These are phyloP conservation scores for Leistus spinibarbis DNA, from an alignment of 2,888 invertebrate species.

Conservation along the genomic window DNA sequence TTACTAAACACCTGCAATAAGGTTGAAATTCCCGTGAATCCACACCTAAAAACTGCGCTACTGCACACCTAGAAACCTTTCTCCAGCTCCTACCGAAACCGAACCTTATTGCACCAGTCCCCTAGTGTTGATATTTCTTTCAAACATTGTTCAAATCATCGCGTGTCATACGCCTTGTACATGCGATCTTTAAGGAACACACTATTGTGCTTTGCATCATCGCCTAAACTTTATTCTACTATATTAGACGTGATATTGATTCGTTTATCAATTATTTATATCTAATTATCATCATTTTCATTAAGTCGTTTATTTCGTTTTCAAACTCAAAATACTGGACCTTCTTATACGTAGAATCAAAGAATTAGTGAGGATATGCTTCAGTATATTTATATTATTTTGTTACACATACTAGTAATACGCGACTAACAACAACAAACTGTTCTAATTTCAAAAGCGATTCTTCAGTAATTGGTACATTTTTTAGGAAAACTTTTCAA, in stretches of 20 bases:
- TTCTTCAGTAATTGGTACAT: no score
- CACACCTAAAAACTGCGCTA: background rate
- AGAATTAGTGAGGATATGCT: no score
- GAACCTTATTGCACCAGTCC: background rate
- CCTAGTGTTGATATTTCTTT: background rate
- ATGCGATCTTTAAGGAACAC: conserved; percentile 43
- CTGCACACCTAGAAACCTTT: background rate
- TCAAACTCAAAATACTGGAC: no score
- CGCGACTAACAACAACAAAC: no score
- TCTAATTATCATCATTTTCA: conserved; percentile 43
- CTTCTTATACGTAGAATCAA: no score
- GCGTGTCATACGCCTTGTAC: conserved; percentile 42
- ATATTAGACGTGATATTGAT: conserved; percentile 37
- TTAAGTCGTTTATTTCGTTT: conserved; percentile 17
- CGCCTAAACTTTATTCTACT: conserved; percentile 12
- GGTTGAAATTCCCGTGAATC: conserved; percentile 7
- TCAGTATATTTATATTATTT: no score
- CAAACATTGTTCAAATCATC: conserved; percentile 17
- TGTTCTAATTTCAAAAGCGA: no score
- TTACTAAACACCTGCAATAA: conserved; percentile 6
- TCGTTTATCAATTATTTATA: conserved; percentile 40
- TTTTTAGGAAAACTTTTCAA: no score
- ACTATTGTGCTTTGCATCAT: conserved; percentile 10
- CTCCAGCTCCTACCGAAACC: background rate
- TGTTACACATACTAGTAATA: no score